These are phyloP conservation scores for Odontesthes bonariensis DNA, from an alignment of 2,113 vertebrate genomes.

Conservation along the genomic window DNA sequence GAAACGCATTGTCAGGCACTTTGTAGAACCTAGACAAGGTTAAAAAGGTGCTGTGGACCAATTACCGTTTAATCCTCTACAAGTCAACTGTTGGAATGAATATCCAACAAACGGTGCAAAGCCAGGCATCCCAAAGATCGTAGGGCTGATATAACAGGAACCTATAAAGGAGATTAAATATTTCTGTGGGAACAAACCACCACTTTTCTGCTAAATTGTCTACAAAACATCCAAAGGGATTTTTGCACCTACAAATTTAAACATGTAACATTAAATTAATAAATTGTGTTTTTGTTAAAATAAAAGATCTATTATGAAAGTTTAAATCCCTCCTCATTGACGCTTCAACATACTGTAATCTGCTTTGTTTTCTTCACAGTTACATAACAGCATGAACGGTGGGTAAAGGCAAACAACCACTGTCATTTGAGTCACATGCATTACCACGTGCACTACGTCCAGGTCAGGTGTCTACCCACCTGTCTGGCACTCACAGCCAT, in stretches of 20 bases:
- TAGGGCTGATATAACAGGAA: constrained; percentile 15
- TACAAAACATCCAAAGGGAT: too few relatives aligned
- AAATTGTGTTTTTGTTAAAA: neutral
- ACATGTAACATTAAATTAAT: neutral
- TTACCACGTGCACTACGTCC: constrained; percentile 24
- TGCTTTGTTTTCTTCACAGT: neutral
- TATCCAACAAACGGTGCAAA: constrained; percentile 8
- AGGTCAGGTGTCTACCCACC: constrained; percentile 32
- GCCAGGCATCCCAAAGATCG: constrained; percentile 13
- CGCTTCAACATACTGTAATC: neutral
- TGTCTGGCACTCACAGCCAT: constrained; percentile 23
- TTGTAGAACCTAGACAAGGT: neutral
- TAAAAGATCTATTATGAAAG: neutral
- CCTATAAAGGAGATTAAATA: constrained; percentile 49
- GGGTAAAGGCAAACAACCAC: neutral
- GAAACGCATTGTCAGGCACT: neutral
- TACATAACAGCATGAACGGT: neutral
- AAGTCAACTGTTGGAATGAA: constrained; percentile 10
- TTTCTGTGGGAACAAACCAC: constrained; percentile 32
- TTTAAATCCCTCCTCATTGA: neutral
- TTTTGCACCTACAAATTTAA: neutral
- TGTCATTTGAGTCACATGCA: constrained; percentile 22
- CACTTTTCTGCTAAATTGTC: constrained; percentile 19
- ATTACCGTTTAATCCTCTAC: neutral
- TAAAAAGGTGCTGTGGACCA: neutral